Base-by-base conservation (phyloP, 2,797 vertebrate species). In the Holocentrus rufus region DNA sequence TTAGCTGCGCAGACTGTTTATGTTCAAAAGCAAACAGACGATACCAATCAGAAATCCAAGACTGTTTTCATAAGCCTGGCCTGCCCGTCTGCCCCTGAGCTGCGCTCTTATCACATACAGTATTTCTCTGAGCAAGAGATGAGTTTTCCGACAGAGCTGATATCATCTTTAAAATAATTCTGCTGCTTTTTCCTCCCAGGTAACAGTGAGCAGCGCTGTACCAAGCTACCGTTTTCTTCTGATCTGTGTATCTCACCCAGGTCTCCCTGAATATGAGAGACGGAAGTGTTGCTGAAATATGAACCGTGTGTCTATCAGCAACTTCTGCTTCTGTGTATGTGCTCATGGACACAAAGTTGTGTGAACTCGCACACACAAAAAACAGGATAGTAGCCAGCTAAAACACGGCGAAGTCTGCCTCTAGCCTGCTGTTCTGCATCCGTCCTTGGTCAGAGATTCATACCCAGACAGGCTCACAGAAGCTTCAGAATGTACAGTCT, bases 211-310 rank as follows among this genome's bases (percentile, higher is more conserved):
- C 60, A 20, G 82, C 65, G 82, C 36, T 65, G 62, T 56, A 52
- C 17, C 23, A 64, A 80, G 72, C 86, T 82, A 60, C 79, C 79
- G 77, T 72, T 61, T 66, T 22, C 83, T 77, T 82, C 74, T 22
- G 44, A 78, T 72, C 60, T 4, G 62, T 66, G 65, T 44, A 2
- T 72, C 66, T 77, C 55, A 14, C 53, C 31, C 72, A 39, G 76
- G 76, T 68, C 66, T 80, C 71, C 66, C 74, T 73, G 64, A 23
- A 62, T 68, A 30, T 65, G 77, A 87, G 18, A 52, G 60, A 17
- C 49, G 30, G 30, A 83, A 81, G 58, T 73, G 88, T 88, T 84
- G 15, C 34, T 50, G 84, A 84, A 84, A 89, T 88, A 63, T 66
- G 23, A 72, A 65, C 65, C 69, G 62, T 56, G 64, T 63, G 55